These are phyloP conservation scores for Volucella inflata DNA, from an alignment of 2,888 invertebrate species.

Conservation along the genomic window DNA sequence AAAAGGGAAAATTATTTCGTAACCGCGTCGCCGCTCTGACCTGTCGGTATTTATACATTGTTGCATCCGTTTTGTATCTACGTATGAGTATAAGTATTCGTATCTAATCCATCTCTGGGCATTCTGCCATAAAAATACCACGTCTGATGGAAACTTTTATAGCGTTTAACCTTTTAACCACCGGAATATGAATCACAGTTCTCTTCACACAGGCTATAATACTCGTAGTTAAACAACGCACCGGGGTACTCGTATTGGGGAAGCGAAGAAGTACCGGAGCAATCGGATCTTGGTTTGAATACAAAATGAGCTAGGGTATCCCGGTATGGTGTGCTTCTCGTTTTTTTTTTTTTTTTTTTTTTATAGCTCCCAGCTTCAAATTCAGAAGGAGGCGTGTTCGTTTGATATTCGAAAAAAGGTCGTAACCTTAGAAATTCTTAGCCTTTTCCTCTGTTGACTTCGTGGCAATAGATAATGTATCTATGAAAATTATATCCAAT, in stretches of 20 bases:
- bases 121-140: constrained; percentile 20
- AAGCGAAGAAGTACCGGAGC: too few species aligned
- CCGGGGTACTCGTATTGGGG: constrained; percentile 1
- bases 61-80: constrained; percentile 5
- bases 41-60: constrained; percentile 13
- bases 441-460: neutral
- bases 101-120: constrained; percentile 6
- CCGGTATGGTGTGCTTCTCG: neutral
- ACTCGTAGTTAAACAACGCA: constrained; percentile 37
- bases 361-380: neutral
- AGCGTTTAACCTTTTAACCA: constrained; percentile 63
- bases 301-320: constrained; percentile 52
- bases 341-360: constrained; percentile 18
- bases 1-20: constrained; percentile 47
- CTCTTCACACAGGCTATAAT: constrained; percentile 18
- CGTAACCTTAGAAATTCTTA: constrained; percentile 29
- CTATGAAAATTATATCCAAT: neutral
- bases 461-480: constrained; percentile 10
- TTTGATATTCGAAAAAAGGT: constrained; percentile 47
- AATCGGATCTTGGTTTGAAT: constrained; percentile 43
- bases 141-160: constrained; percentile 34
- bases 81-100: neutral
- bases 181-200: constrained; percentile 62
- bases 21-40: constrained; percentile 19
- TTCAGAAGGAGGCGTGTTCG: neutral